phyloP scores from a whole-genome alignment of 2,797 vertebrate genomes.

The Molossus molossus region DNA sequence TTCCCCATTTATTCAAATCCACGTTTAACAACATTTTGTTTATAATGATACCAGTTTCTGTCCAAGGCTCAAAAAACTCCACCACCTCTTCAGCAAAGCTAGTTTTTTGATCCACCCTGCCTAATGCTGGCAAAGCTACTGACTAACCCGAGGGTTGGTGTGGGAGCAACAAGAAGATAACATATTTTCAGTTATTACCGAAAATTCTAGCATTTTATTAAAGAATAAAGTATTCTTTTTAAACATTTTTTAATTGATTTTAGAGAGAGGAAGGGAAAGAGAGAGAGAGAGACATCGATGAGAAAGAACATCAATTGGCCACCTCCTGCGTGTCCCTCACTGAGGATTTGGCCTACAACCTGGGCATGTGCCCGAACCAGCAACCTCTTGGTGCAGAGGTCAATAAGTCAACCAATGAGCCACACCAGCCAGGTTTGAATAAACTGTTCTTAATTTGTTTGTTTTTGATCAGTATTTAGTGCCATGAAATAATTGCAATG shows the following conservation, averaged over 20 bases:
- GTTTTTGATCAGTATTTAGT: not conserved
- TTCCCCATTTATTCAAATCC: not conserved
- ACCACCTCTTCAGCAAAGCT: not conserved
- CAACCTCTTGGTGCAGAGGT: too few species aligned
- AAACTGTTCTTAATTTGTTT: not conserved
- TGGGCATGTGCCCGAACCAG: too few species aligned
- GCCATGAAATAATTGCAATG: not conserved
- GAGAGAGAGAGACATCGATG: too few species aligned
- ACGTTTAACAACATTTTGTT: not conserved
- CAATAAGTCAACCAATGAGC: too few species aligned
- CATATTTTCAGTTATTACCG: not conserved
- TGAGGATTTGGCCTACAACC: too few species aligned
- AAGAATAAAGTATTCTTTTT: not conserved
- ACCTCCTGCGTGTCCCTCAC: too few species aligned
- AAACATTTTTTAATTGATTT: not conserved
- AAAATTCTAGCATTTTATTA: not conserved
- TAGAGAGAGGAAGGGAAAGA: too few species aligned
- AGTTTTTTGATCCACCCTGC: not conserved
- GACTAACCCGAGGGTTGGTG: not conserved
- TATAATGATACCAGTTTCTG: not conserved
- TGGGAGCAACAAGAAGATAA: not conserved
- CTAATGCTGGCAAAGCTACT: not conserved
- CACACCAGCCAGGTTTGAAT: not conserved
- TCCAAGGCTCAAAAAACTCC: not conserved
- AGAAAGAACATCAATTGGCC: too few species aligned